Evolutionary conservation across 2,113 vertebrate species (phyloP).

Genomic region (Lepus americanus): DNA sequence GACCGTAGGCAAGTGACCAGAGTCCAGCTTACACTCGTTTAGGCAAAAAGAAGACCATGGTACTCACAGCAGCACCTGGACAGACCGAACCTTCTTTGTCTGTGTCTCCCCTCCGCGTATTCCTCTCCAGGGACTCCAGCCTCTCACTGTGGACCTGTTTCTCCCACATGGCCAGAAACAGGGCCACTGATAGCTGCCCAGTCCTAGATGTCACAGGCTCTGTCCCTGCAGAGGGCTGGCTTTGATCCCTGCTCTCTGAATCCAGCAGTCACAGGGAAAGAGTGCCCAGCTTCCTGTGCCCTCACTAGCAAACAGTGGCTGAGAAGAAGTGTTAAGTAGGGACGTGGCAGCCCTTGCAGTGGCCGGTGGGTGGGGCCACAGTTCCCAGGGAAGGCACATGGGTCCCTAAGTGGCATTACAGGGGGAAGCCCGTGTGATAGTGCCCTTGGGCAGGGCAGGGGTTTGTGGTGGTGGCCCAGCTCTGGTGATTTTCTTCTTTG

Average conservation of each 20-base stretch:
- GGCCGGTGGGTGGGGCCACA: background rate
- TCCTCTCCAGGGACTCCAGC: background rate
- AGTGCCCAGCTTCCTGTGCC: background rate
- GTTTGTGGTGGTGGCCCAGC: background rate
- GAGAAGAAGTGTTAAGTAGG: background rate
- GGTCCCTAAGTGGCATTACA: background rate
- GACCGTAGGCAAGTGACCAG: background rate
- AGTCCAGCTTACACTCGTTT: background rate
- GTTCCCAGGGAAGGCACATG: background rate
- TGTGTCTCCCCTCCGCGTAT: background rate
- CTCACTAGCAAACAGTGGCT: background rate
- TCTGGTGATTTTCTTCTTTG: background rate
- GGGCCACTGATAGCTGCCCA: background rate
- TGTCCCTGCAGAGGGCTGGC: background rate
- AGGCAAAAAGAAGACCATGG: background rate
- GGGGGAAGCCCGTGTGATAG: background rate
- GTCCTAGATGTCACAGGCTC: background rate
- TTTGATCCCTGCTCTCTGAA: background rate
- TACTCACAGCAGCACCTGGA: background rate
- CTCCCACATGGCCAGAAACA: background rate
- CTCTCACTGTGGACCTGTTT: background rate
- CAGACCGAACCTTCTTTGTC: background rate
- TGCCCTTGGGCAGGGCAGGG: background rate
- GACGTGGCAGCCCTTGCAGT: background rate
- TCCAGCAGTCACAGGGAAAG: constrained; percentile 19